phyloP scores from a whole-genome alignment of 2,113 vertebrate species.

The Agelaius phoeniceus region DNA sequence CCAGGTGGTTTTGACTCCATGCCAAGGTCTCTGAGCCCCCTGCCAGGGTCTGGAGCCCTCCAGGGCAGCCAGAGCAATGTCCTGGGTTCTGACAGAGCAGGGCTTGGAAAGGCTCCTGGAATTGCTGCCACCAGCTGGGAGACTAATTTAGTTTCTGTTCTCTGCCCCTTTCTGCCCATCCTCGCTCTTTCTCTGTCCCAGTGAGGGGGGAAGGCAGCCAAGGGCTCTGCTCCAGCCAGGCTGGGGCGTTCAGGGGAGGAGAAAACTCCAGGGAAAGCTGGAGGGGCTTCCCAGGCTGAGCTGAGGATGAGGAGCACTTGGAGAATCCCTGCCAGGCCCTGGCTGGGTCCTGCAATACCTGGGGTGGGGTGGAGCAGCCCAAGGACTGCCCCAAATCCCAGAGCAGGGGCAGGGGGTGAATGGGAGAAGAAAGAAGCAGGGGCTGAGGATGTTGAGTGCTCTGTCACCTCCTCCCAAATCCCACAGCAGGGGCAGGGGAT shows the following conservation, averaged over 20 bases:
- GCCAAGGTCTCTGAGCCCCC: too few species aligned
- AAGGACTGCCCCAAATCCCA: neutral
- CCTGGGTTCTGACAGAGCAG: neutral
- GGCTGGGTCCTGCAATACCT: neutral
- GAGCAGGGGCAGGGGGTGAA: neutral
- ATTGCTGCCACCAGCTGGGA: constrained; percentile 17
- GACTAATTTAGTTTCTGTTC: constrained; percentile 9
- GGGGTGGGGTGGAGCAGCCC: neutral
- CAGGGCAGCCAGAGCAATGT: too few species aligned
- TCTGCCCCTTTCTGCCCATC: neutral
- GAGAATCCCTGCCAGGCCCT: neutral
- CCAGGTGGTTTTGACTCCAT: too few species aligned
- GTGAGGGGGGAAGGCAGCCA: neutral
- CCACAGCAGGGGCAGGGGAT: neutral
- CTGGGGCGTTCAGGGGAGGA: neutral
- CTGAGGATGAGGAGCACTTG: neutral
- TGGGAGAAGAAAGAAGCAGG: neutral
- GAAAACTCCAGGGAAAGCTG: neutral
- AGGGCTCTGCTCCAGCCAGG: constrained; percentile 24
- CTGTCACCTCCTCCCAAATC: neutral
- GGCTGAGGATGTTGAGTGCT: neutral
- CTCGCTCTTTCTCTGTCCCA: neutral
- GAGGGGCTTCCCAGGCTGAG: neutral
- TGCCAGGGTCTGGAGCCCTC: too few species aligned
- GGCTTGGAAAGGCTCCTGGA: constrained; percentile 1